Percentiles rank a stretch among this genome's conserved stretches.
Evolutionary conservation across 2,888 invertebrate genomes (phyloP).

Genomic region (Chelonus formosanus): DNA sequence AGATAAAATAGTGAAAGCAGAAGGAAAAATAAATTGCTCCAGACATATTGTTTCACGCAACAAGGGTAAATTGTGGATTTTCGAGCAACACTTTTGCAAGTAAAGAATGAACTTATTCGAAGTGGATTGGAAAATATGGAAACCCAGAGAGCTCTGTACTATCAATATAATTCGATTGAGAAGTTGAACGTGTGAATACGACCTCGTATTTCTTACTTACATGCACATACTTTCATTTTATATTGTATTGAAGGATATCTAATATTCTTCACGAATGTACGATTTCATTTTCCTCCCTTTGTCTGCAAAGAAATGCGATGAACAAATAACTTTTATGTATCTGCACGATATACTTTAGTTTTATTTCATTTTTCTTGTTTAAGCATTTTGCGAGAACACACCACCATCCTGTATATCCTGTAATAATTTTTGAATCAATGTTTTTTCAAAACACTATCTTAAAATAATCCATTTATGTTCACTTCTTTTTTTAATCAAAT

Average conservation of each 20-base stretch:
- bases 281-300: not conserved
- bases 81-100: not conserved
- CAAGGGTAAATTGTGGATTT: not conserved
- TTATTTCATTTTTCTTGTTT: too few relatives aligned
- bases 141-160: not conserved
- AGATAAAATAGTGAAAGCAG: not conserved
- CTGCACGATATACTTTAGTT: not conserved
- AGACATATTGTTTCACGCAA: not conserved
- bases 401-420: too few relatives aligned
- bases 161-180: not conserved
- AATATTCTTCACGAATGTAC: not conserved
- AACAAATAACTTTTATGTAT: not conserved
- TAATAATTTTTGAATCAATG: too few relatives aligned
- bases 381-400: too few relatives aligned
- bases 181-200: not conserved
- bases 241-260: not conserved
- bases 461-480: too few relatives aligned
- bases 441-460: too few relatives aligned
- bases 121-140: conserved; percentile 4
- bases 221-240: not conserved
- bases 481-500: too few relatives aligned
- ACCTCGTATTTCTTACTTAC: not conserved
- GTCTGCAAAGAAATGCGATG: conserved; percentile 2
- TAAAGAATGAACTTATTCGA: not conserved
- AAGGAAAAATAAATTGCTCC: conserved; percentile 6